Evolutionary conservation across 2,797 vertebrate genomes (phyloP), one percentile per base, ranked within the genome.

Genomic region (Dendrocincla tyrannina): DNA sequence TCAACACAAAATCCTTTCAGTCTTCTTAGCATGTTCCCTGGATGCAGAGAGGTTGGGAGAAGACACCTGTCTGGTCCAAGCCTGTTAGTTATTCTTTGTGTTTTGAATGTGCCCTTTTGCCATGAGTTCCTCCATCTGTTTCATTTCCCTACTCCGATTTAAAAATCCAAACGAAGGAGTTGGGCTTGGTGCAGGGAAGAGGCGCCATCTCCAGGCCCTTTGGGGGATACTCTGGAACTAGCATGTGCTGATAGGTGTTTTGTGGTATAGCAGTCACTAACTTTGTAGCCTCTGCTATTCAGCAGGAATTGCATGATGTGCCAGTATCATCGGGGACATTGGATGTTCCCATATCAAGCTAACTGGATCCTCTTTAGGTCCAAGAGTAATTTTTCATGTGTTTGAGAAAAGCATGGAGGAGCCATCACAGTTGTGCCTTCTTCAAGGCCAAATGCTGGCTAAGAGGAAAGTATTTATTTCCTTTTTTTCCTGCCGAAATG

Each of bases 121-220:
- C 59, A 6, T 3, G 37, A 60, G 73, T 58, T 80, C 73, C 78
- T 85, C 25, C 32, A 10, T 92, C 87, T 56, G 24, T 42, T 90
- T 93, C 44, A 2, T 90, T 94, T 90, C 77, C 72, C 17, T 49
- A 49, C 46, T 70, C 19, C 10, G 53, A n/a, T 58, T 96, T 35
- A 59, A 81, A 89, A 64, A 58, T 42, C 66, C 59, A 50, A 8
- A 14, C 30, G 30, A 17, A 37, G 78, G 33, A 62, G 46, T 2
- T 27, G 7, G 28, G 39, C 35, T 72, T 94, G 91, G 50, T 22
- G 53, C 70, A 62, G 96, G 88, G 92, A 62, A 81, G 69, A 94
- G 91, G 58, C 93, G 90, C 97, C 97, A 92, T 95, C 97, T 97
- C 94, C 88, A 96, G 97, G 96, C 75, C 44, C 91, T 72, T 86